Conservation (phyloP, 2,113 vertebrate genomes). For the Neoarius graeffei region DNA sequence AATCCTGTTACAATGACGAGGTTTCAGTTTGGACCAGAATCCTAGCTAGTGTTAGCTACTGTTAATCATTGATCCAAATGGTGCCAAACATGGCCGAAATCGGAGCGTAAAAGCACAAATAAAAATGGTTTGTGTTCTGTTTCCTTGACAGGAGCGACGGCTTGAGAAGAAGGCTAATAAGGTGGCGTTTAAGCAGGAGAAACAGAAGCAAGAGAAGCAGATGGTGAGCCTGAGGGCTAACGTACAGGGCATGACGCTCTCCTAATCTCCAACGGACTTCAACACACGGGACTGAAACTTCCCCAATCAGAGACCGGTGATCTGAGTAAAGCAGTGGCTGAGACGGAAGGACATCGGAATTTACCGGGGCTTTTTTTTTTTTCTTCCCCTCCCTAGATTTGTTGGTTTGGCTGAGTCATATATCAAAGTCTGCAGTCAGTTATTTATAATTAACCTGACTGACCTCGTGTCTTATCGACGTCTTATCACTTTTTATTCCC, state of each 20-base stretch:
- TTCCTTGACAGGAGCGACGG: conserved; percentile 80
- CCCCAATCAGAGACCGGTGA: not conserved
- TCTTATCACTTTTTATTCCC: not conserved
- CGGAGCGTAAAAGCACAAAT: too few relatives aligned
- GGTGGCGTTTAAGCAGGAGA: conserved; percentile 87
- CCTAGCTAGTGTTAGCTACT: not conserved
- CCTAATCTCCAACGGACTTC: conserved; percentile 42
- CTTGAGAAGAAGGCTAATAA: conserved; percentile 92
- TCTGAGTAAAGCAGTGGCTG: not conserved
- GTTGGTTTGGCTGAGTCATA: too few relatives aligned
- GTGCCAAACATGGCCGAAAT: not conserved
- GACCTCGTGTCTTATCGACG: not conserved
- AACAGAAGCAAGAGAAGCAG: conserved; percentile 88
- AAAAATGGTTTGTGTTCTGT: not conserved
- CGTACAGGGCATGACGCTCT: conserved; percentile 87
- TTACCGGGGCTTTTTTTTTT: not conserved
- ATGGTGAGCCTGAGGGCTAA: conserved; percentile 83
- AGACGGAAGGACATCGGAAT: not conserved
- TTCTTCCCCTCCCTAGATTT: not conserved
- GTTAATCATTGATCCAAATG: not conserved
- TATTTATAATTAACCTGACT: not conserved
- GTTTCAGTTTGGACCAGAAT: not conserved
- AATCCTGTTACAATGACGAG: not conserved
- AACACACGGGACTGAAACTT: not conserved
- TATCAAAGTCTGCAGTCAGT: not conserved